These are phyloP conservation scores for Drosophila mauritiana DNA, from an alignment of 1,140 invertebrate genomes.

Conservation along the genomic window DNA sequence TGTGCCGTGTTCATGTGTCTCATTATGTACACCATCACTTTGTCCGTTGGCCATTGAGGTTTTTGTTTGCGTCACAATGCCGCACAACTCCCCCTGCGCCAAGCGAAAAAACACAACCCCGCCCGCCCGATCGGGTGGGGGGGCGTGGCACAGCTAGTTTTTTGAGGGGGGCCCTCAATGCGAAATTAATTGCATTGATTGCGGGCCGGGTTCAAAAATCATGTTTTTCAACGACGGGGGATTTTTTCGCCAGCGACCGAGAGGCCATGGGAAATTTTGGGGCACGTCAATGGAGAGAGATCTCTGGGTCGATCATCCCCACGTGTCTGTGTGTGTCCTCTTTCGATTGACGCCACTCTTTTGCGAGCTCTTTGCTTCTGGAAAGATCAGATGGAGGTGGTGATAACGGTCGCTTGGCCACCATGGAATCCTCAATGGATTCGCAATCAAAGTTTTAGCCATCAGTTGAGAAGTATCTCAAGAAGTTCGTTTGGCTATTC, in stretches of 20 bases:
- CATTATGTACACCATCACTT: constrained; percentile 44
- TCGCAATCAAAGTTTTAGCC: not conserved
- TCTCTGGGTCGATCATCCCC: constrained; percentile 7
- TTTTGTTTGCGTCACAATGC: constrained; percentile 35
- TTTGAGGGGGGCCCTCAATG: constrained; percentile 13
- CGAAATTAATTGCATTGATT: constrained; percentile 55
- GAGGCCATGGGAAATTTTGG: constrained; percentile 39
- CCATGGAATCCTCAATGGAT: not conserved
- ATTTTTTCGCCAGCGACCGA: constrained; percentile 23
- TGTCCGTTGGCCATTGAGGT: constrained; percentile 16
- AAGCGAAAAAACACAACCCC: too few relatives aligned
- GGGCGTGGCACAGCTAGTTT: constrained; percentile 21
- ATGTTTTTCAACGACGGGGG: constrained; percentile 35
- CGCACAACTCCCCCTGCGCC: too few relatives aligned
- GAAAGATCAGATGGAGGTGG: not conserved
- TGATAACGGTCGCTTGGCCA: not conserved
- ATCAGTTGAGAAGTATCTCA: too few relatives aligned
- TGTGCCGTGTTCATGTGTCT: constrained; percentile 17
- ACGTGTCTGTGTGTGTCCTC: not conserved
- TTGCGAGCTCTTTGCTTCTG: not conserved
- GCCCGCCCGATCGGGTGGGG: not conserved
- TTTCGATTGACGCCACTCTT: not conserved
- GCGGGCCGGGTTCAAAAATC: constrained; percentile 27
- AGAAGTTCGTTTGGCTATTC: too few relatives aligned
- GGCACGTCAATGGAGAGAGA: constrained; percentile 6